Conservation (phyloP, 2,113 vertebrate genomes). For the Castor canadensis region DNA sequence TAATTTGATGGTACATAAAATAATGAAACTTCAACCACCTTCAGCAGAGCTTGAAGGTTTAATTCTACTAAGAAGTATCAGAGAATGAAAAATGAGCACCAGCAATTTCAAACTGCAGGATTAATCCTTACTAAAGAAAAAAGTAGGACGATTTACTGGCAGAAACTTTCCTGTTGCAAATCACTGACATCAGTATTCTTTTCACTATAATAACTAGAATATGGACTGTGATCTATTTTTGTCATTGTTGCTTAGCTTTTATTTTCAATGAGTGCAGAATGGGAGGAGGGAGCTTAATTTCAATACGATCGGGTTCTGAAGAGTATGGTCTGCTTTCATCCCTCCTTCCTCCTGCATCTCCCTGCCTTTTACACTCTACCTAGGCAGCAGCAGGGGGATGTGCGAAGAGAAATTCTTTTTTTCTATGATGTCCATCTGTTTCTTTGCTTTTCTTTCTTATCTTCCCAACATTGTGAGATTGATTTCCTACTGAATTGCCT, state of each 20-base stretch:
- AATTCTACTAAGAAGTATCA: slow-evolving; percentile 47
- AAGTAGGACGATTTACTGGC: not conserved
- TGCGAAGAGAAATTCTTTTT: not conserved
- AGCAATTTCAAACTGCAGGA: not conserved
- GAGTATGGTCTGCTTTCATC: accelerated
- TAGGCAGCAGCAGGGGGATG: accelerated
- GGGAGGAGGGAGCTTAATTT: not conserved
- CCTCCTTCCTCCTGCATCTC: too few species aligned
- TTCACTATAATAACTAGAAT: not conserved
- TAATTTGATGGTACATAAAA: slow-evolving; percentile 64
- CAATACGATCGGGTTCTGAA: not conserved
- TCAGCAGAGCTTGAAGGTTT: slow-evolving; percentile 39
- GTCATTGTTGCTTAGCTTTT: not conserved
- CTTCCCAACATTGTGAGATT: not conserved
- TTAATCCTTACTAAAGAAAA: slow-evolving; percentile 22
- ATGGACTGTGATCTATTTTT: not conserved
- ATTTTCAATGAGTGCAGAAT: not conserved
- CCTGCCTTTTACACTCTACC: not conserved
- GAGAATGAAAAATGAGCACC: slow-evolving; percentile 47
- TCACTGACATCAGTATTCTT: not conserved
- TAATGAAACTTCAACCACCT: slow-evolving; percentile 54
- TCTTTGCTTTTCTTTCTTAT: not conserved
- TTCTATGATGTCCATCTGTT: not conserved
- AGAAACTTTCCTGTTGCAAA: not conserved
- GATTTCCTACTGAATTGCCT: not conserved